Evolutionary conservation across 2,888 invertebrate genomes (phyloP), one percentile per base, ranked within the genome.

Genomic region (Nephrocerus scutellatus): DNA sequence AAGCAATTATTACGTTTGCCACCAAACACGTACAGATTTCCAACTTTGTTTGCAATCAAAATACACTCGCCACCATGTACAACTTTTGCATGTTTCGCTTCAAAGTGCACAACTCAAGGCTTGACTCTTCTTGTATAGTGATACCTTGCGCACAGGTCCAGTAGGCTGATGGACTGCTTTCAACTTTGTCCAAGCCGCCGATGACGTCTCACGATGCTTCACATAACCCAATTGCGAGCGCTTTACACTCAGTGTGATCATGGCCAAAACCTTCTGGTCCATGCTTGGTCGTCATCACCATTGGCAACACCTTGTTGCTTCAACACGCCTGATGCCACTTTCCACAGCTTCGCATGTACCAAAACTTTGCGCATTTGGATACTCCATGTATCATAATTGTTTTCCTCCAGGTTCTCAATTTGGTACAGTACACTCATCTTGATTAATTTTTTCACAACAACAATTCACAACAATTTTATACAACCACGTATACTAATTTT

Each of bases 181-280:
- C 2, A 30, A 7, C 13, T 39, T 39, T 23, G 30, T 39, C 43
- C 43, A 39, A 19, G 33, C 39, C 22, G 26, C 30, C 21, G 30
- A 25, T 15, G 30, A 40, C n/a, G 30, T 35, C 25, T 9, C 30
- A 36, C 22, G 36, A 22, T 44, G 12, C 26, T 44, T 44, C n/a
- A 44, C 34, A 21, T 34, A 30, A n/a, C 43, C 32, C 25, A 40
- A 20, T 26, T 40, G 39, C 8, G 36, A 26, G 5, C 30, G 24
- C 21, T 39, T 43, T 18, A 43, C 30, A 30, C 40, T 40, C 12
- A 40, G 12, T 8, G 37, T 36, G 20, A 40, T 43, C 43, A 40
- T 43, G n/a, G 30, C 40, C 31, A 40, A 29, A 14, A 36, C 43
- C 25, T 43, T 43, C 16, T 43, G 39, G 24, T 43, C 43, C 36